Conservation (phyloP, 2,113 vertebrate species). For the Sialia sialis region DNA sequence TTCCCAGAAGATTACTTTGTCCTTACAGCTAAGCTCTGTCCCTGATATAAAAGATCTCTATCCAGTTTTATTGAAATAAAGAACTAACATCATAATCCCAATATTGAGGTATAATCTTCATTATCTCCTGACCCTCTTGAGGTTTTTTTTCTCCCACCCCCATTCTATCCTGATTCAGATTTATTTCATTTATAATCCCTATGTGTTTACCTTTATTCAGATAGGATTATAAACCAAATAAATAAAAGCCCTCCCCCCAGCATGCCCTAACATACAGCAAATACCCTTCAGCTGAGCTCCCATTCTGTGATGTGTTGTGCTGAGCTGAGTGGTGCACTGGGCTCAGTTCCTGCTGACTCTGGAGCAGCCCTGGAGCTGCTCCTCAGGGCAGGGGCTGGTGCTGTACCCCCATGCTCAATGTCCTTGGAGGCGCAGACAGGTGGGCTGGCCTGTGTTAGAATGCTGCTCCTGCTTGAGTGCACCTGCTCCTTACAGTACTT, state of each 20-base stretch:
- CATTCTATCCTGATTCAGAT: slow-evolving; percentile 74
- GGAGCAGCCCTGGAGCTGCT: not conserved
- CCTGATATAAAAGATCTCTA: slow-evolving; percentile 84
- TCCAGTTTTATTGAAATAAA: slow-evolving; percentile 86
- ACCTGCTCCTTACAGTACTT: not conserved
- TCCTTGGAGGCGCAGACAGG: not conserved
- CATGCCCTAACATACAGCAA: slow-evolving; percentile 47
- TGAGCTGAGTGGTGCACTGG: not conserved
- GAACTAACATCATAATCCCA: slow-evolving; percentile 85
- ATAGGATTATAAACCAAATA: slow-evolving; percentile 75
- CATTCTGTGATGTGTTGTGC: slow-evolving; percentile 32
- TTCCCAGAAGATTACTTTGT: slow-evolving; percentile 83
- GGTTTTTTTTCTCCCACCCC: slow-evolving; percentile 51
- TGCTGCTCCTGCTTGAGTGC: not conserved
- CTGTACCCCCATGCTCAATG: fast-evolving
- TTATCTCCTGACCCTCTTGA: slow-evolving; percentile 82
- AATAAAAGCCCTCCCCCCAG: slow-evolving; percentile 8
- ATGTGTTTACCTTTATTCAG: slow-evolving; percentile 80
- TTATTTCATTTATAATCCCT: slow-evolving; percentile 80
- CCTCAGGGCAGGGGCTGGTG: not conserved
- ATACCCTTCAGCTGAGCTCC: slow-evolving; percentile 35
- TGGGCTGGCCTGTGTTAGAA: not conserved
- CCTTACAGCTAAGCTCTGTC: slow-evolving; percentile 81
- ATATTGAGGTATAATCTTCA: slow-evolving; percentile 84
- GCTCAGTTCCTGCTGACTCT: not conserved